Base-by-base conservation (phyloP, 1,140 invertebrate genomes). In the Diploscapter pachys region DNA sequence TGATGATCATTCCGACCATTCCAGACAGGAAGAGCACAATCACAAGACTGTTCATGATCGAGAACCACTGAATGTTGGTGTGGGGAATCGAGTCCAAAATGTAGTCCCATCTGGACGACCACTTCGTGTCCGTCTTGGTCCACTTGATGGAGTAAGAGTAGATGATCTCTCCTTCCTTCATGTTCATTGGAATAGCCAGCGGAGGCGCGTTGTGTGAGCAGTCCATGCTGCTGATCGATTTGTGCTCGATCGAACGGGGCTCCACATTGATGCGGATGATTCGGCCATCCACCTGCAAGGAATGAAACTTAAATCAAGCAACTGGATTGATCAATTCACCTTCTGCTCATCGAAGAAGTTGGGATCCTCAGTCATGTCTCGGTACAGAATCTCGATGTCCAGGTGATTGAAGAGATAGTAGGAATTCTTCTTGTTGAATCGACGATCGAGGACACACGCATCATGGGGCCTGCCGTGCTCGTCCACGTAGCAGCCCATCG, bases 81-180 rank as follows among this genome's bases (percentile, higher is more conserved):
- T 98, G 94, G 0, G 94, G 94, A 91, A 96, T 96, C 2, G 95
- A 96, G 86, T 98, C 94, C 63, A 99, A 88, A 78, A 99, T 96
- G 85, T 99, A 99, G 88, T 99, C 96, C 96, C 96, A 99, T 81
- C 96, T 90, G 0, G 95, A 98, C 0, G 94, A 96, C 96, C 96
- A 99, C 88, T 96, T 96, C 3, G 96, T 92, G 3, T 90, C 93
- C 91, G 84, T 96, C 91, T 86, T 88, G 89, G 89, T 87, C 87
- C 93, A 98, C 57, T 86, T 90, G 0, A 98, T 90, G 31, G 91
- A 91, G 86, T 97, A 99, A 0, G 93, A 91, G 86, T 97, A 98
- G 0, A 88, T 89, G 51, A 98, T 90, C 11, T 88, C 86, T 48
- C 95, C 86, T 63, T 87, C 87, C 71, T 91, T 87, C 50, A 88